A percentile compares a stretch with the other conserved stretches of the same genome.
phyloP scores from a whole-genome alignment of 2,797 vertebrate genomes.

The Eutrigla gurnardus region DNA sequence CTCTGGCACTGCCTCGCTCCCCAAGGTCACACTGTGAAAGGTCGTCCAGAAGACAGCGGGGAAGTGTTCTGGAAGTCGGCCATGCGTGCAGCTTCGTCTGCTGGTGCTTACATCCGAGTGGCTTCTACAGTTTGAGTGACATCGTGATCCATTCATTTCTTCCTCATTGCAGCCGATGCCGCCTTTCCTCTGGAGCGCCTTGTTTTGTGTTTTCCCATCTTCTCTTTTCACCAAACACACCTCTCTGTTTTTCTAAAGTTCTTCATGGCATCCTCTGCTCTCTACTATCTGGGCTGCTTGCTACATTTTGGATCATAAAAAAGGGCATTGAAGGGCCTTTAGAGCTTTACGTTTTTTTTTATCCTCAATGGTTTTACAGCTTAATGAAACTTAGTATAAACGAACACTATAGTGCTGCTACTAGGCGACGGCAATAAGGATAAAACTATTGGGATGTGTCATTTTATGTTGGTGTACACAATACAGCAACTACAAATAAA shows the following conservation, averaged over 20 bases:
- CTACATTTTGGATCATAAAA: background rate
- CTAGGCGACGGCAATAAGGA: too few relatives aligned
- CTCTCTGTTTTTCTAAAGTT: slow-evolving; percentile 7
- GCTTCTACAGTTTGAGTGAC: slow-evolving; percentile 17
- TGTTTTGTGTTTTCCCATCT: slow-evolving; percentile 6
- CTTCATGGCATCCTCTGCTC: background rate
- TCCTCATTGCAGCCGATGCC: background rate
- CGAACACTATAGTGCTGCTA: too few relatives aligned
- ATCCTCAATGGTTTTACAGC: background rate
- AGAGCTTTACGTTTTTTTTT: too few relatives aligned
- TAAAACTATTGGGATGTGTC: background rate
- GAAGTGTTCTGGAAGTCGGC: slow-evolving; percentile 30
- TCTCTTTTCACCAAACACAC: background rate
- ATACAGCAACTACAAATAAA: background rate
- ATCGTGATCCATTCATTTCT: background rate
- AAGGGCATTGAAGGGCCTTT: background rate
- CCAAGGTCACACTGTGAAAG: slow-evolving; percentile 47
- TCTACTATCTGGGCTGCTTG: background rate
- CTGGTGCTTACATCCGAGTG: slow-evolving; percentile 6
- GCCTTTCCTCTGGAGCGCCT: slow-evolving; percentile 7
- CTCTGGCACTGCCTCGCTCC: slow-evolving; percentile 6
- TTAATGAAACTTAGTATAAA: background rate
- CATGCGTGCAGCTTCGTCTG: slow-evolving; percentile 39
- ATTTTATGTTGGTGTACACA: background rate
- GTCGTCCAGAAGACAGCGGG: slow-evolving; percentile 52